Base-by-base conservation (phyloP, 2,113 vertebrate species). In the Poeciliopsis retropinna region DNA sequence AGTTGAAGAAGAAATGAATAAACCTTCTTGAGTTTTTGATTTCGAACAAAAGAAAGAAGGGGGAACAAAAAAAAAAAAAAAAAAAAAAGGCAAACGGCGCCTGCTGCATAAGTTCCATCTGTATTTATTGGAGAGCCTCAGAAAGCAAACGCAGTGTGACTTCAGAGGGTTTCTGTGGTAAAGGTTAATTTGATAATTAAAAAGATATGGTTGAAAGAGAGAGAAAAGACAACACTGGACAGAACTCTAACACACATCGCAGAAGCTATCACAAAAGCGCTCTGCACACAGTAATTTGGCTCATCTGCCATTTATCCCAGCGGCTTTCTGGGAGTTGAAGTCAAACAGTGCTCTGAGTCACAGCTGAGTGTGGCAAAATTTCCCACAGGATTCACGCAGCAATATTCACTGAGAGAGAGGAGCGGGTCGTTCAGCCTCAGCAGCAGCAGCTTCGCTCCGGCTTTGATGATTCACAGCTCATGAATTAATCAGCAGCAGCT, bases 1-100 rank as follows among this genome's bases (percentile, higher is more conserved):
- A 89, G 91, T 25, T 92, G 89, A 88, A 91, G 34, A 83, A 73
- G 84, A 81, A 90, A 92, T 79, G 82, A 94, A 88, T 70, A 80
- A 86, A 89, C 76, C 83, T 67, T 79, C 85, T 72, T 76, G 72
- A 73, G 27, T 64, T 86, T 87, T 83, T 70, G 34, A 68, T 85
- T 75, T 28, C n/a, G 85, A 80, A 85, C 65, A 51, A 72, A 83
- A 76, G 74, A 44, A 73, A 69, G 79, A 76, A 37, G 2, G 10
- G 0, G 34, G 7, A 32, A 8, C 7, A 34, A 1, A 8, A 1
- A 34, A 34, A 1, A 31, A 31, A 31, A 4, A 31, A 30, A 30
- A 30, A 7, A 32, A 32, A 32, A 7, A 32, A 5, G 6, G 34
- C 8, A 11, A 34, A 34, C 34, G 34, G 10, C 10, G 25, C 2